A percentile compares a stretch with the other conserved stretches of the same genome.
Conservation (phyloP, 2,888 invertebrate genomes). For the Sacculina carcini region DNA sequence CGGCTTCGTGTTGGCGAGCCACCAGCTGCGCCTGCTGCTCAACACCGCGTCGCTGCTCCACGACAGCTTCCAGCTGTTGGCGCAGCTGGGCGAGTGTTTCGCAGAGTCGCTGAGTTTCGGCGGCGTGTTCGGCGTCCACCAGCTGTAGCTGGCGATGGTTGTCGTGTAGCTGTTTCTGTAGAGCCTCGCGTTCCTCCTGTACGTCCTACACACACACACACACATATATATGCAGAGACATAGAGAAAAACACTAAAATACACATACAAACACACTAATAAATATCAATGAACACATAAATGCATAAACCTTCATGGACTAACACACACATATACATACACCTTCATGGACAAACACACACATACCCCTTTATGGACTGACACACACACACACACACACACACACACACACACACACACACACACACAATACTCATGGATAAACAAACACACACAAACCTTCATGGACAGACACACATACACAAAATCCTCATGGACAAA, state of each 20-base stretch:
- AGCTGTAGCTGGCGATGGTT: conserved; percentile 40
- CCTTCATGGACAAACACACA: too few species aligned
- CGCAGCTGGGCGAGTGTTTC: conserved; percentile 41
- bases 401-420: too few species aligned
- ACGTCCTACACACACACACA: conserved; percentile 26
- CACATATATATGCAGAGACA: background rate
- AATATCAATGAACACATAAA: background rate
- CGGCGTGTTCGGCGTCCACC: conserved; percentile 30
- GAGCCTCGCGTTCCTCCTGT: conserved; percentile 47
- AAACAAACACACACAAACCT: too few species aligned
- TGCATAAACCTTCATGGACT: background rate
- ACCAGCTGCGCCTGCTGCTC: conserved; percentile 43
- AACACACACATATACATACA: background rate
- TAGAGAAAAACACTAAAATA: conserved; percentile 8
- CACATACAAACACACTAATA: too few species aligned
- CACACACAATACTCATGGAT: too few species aligned
- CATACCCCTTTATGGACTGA: too few species aligned
- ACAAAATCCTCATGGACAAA: too few species aligned
- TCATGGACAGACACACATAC: too few species aligned
- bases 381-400: too few species aligned
- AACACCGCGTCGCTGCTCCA: conserved; percentile 41
- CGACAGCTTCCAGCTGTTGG: conserved; percentile 41
- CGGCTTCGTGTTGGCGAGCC: conserved; percentile 43
- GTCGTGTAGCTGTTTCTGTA: conserved; percentile 50
- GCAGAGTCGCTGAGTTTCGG: conserved; percentile 35